Percentiles rank a stretch among this genome's conserved stretches.
Conservation (phyloP, 2,113 vertebrate genomes). For the Entomyzon cyanotis region DNA sequence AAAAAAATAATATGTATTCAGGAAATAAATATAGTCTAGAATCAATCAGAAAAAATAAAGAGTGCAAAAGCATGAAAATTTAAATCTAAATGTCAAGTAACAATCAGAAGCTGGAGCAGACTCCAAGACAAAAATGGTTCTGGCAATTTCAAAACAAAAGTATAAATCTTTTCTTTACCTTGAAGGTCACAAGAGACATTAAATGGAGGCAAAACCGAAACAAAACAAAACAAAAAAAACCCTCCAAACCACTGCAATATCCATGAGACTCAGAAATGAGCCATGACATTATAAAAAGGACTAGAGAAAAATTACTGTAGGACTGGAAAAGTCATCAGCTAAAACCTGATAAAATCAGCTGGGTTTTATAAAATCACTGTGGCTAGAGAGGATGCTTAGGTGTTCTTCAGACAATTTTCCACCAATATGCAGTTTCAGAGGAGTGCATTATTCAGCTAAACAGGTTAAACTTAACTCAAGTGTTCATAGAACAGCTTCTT, state of each 20-base stretch:
- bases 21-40: background rate
- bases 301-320: background rate
- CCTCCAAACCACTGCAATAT: background rate
- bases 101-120: background rate
- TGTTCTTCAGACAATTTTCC: background rate
- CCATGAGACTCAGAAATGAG: background rate
- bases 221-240: background rate
- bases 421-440: background rate
- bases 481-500: background rate
- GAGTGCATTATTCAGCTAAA: background rate
- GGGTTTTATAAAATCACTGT: background rate
- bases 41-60: background rate
- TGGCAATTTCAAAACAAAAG: background rate
- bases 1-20: background rate
- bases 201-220: background rate
- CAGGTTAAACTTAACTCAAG: background rate
- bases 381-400: background rate
- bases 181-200: background rate
- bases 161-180: background rate
- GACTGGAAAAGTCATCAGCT: background rate
- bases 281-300: background rate
- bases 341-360: background rate
- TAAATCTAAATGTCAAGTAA: conserved; percentile 15
- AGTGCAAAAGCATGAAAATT: background rate
- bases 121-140: background rate